Evolutionary conservation across 2,113 vertebrate species (phyloP).

Genomic region (Odobenus rosmarus): DNA sequence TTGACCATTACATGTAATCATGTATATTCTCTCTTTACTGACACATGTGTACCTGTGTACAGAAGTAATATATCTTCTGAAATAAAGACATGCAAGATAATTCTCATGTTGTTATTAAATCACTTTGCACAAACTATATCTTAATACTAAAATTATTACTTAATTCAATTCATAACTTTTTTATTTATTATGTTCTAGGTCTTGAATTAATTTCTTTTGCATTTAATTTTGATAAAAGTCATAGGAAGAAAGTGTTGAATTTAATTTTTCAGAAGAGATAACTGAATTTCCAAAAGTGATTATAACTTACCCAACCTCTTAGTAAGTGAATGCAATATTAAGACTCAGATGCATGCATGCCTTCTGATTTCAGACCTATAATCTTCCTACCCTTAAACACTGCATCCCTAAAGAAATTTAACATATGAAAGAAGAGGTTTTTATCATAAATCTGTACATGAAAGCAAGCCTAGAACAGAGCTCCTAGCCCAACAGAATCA

Average conservation of each 20-base stretch:
- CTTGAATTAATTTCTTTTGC: background rate
- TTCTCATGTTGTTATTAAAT: background rate
- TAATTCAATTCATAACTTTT: background rate
- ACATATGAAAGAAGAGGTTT: background rate
- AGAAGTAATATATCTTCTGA: background rate
- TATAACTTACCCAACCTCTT: background rate
- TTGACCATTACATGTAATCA: background rate
- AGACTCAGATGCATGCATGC: background rate
- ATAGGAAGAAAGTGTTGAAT: background rate
- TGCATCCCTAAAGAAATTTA: background rate
- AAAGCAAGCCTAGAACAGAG: background rate
- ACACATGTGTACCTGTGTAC: background rate
- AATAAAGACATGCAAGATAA: slow-evolving; percentile 26
- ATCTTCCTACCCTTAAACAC: background rate
- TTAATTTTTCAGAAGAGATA: slow-evolving; percentile 11
- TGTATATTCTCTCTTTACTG: background rate
- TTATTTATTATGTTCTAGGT: background rate
- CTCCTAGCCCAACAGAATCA: background rate
- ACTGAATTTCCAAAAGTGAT: background rate
- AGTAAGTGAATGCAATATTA: background rate
- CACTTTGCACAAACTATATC: background rate
- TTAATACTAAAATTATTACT: background rate
- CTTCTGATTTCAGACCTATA: background rate
- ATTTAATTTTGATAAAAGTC: background rate
- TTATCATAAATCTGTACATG: background rate